These are phyloP conservation scores for Agriopis leucophaearia DNA, from an alignment of 2,888 invertebrate genomes.

Conservation along the genomic window DNA sequence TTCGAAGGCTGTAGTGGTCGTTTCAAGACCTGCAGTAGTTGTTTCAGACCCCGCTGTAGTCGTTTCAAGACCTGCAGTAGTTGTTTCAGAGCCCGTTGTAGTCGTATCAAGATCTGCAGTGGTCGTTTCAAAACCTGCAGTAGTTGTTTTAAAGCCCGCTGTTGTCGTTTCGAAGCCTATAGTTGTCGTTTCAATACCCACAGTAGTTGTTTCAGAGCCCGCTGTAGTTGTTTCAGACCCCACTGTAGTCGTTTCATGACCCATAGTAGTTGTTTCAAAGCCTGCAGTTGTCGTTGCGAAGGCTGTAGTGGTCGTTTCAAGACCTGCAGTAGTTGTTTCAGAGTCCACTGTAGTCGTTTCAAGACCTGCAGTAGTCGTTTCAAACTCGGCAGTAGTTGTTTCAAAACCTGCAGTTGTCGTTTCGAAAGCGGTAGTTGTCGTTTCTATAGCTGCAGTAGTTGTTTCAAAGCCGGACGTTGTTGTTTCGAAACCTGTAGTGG, in stretches of 20 bases:
- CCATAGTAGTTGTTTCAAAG: constrained; percentile 24
- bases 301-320: too few species aligned
- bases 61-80: constrained; percentile 17
- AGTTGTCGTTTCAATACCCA: neutral
- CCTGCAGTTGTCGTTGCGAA: constrained; percentile 6
- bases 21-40: constrained; percentile 1
- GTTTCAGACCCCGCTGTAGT: neutral
- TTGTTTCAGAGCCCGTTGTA: constrained; percentile 1
- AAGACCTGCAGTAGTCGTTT: neutral
- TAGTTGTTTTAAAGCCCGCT: constrained; percentile 21
- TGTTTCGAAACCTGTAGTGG: neutral
- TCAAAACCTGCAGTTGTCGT: constrained; percentile 2
- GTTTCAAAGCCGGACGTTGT: neutral
- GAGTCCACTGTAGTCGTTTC: neutral
- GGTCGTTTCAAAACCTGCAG: constrained; percentile 1
- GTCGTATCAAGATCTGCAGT: constrained; percentile 30
- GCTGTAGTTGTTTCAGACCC: neutral
- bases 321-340: neutral
- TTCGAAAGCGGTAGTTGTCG: neutral
- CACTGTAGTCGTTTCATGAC: constrained; percentile 18
- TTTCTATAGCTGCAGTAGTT: neutral
- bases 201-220: neutral
- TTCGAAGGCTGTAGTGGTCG: neutral
- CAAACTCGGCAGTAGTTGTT: neutral
- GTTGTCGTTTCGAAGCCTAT: neutral